Percentiles rank a stretch among this genome's conserved stretches.
Evolutionary conservation across 2,113 vertebrate species (phyloP).

Genomic region (Corvus moneduloides): DNA sequence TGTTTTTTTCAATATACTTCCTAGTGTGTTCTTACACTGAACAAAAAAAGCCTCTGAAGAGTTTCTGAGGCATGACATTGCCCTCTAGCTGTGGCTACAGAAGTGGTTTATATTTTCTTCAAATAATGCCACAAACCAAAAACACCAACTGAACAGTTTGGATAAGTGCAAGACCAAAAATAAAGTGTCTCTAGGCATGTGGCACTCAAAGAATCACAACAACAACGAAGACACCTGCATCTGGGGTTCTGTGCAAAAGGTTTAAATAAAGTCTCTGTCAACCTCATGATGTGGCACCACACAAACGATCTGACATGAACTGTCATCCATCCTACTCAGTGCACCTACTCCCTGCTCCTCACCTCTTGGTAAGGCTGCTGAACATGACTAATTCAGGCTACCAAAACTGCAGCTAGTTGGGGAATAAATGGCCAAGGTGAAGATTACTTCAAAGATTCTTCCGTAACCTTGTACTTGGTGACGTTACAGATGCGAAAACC

Average conservation of each 20-base stretch:
- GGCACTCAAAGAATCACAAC: neutral
- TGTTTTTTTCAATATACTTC: neutral
- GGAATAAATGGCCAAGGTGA: neutral
- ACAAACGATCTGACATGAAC: neutral
- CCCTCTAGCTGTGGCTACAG: slow-evolving; percentile 28
- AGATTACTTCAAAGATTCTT: neutral
- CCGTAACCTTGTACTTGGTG: neutral
- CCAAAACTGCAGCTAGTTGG: neutral
- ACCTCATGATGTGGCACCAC: neutral
- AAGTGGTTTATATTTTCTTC: neutral
- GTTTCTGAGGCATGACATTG: neutral
- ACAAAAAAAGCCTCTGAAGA: neutral
- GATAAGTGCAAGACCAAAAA: neutral
- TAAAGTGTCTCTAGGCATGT: neutral
- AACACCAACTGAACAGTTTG: neutral
- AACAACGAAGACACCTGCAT: neutral
- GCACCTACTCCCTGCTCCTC: neutral
- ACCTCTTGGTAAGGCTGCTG: neutral
- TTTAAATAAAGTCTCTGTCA: neutral
- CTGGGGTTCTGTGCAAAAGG: neutral
- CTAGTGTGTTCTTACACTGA: neutral
- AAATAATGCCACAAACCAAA: neutral
- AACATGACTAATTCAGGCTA: neutral
- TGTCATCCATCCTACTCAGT: neutral
- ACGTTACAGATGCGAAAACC: fast-evolving